These are phyloP conservation scores for Limnephilus lunatus DNA, from an alignment of 2,888 invertebrate species.

Conservation along the genomic window DNA sequence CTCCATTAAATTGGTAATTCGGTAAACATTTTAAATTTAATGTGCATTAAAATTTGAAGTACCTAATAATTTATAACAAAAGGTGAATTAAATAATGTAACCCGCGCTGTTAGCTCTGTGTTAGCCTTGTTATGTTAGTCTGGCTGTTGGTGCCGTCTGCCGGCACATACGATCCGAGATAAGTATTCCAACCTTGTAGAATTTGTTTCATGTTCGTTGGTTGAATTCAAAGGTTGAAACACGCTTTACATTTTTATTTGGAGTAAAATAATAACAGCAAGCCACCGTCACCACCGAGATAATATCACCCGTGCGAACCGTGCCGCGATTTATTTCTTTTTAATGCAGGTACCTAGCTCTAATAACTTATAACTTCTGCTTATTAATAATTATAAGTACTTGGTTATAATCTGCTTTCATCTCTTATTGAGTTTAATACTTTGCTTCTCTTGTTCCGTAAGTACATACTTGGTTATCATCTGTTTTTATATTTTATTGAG, in stretches of 20 bases:
- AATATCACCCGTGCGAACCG: background rate
- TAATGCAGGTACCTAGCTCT: too few species aligned
- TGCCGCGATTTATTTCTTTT: background rate
- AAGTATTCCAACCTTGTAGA: slow-evolving; percentile 38
- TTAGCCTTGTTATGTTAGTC: background rate
- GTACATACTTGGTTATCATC: too few species aligned
- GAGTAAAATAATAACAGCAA: background rate
- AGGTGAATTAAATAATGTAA: background rate
- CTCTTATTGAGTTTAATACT: too few species aligned
- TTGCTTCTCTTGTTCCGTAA: too few species aligned
- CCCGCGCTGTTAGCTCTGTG: background rate
- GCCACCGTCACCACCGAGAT: background rate
- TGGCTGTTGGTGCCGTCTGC: background rate
- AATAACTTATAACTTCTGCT: background rate
- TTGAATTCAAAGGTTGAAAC: slow-evolving; percentile 8
- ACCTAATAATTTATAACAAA: background rate
- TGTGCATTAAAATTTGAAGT: background rate
- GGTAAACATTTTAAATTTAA: background rate
- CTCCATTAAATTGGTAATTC: too few species aligned
- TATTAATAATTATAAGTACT: background rate
- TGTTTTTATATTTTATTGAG: too few species aligned
- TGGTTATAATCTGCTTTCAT: too few species aligned
- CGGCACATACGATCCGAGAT: slow-evolving; percentile 3
- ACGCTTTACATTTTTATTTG: background rate
- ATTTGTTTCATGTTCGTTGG: slow-evolving; percentile 15